Base-by-base conservation (phyloP, 2,888 invertebrate species). In the Corythucha ciliata region DNA sequence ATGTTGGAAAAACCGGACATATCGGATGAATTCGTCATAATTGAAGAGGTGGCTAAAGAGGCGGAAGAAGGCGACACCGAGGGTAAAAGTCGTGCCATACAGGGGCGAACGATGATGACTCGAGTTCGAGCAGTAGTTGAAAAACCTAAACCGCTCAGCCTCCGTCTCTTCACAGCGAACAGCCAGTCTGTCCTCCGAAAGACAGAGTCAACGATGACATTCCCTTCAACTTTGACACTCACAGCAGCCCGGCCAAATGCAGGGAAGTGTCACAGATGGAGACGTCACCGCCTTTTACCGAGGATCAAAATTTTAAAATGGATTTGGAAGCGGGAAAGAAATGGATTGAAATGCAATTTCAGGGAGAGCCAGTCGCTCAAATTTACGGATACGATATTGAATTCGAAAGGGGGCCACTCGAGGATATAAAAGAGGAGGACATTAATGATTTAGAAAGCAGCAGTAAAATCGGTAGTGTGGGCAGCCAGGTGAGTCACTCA, bases 381-480 rank as follows among this genome's bases (percentile, higher is more conserved):
- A 71, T 73, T 50, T 72, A 79, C 54, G 74, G 77, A 1, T 81
- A 80, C 63, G 81, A 81, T 52, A 82, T 87, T 65, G 88, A 88
- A 58, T 82, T 84, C 57, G 85, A 87, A 63, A 74, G 87, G 54
- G 83, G 87, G 14, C 83, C 88, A 4, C 69, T 91, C 33, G 91
- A 91, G 71, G 91, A 92, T 62, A 91, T 90, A 36, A 89, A 90
- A 69, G 89, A 90, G 67, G 91, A 92, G 68, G 92, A 92, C 70
- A 77, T 83, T 64, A 86, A 87, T 45, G 88, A 88, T 64, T 83
- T 88, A 64, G 86, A 89, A 65, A 74, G 76, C 14, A 84, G 79
- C 24, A 81, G 81, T 60, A 72, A 81, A 64, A 79, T 83, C 57
- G 83, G 83, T n/a, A 83, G 83, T 62, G 70, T 83, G 45, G 81